Conservation (phyloP, 2,113 vertebrate genomes). For the Eulacestoma nigropectus region DNA sequence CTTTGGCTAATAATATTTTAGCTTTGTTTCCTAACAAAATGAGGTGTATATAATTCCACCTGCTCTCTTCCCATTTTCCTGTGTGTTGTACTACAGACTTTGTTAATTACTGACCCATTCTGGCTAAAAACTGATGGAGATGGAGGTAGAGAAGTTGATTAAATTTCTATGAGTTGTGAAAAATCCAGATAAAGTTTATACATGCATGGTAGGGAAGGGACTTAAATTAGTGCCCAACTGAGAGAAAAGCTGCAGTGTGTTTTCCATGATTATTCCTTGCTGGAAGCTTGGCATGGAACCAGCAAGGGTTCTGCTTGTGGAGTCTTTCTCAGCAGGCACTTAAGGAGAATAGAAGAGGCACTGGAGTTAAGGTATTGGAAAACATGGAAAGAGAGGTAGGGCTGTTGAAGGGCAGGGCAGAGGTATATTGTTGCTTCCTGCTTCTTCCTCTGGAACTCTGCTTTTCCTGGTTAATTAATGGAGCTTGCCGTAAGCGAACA, state of each 20-base stretch:
- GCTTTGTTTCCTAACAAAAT: neutral
- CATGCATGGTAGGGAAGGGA: neutral
- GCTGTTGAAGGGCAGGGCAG: neutral
- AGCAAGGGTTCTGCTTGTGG: neutral
- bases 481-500: neutral
- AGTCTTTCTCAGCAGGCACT: neutral
- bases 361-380: neutral
- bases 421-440: neutral
- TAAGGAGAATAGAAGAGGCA: neutral
- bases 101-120: neutral
- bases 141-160: neutral
- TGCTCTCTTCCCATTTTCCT: neutral
- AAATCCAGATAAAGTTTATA: neutral
- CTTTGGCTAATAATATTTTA: neutral
- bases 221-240: neutral
- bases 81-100: neutral
- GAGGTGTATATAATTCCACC: neutral
- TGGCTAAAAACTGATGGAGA: neutral
- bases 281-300: neutral
- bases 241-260: neutral
- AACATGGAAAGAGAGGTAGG: neutral
- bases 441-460: neutral
- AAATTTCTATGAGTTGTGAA: neutral
- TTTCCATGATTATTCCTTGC: neutral
- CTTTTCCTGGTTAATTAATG: neutral